Evolutionary conservation across 2,113 vertebrate genomes (phyloP), one percentile per base, ranked within the genome.

Genomic region (Tamias sibiricus): DNA sequence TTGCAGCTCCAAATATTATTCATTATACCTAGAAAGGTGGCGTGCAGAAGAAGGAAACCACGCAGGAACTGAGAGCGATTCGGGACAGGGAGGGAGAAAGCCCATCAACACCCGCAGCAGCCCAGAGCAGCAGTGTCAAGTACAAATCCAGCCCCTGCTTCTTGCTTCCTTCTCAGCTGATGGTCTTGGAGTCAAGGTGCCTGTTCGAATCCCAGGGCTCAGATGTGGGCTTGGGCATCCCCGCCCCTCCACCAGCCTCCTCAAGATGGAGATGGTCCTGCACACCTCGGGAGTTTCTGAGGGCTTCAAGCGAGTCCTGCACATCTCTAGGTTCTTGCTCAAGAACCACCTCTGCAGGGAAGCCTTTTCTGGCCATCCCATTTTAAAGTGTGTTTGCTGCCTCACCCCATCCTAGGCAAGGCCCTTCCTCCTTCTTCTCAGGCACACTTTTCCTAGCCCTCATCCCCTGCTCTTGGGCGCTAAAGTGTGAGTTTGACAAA

Each of bases 1-100:
- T 97, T 98, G 97, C 57, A 96, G 94, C 82, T 97, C 97, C 97
- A 91, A 98, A 97, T 91, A 96, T 97, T 95, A 97, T 98, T 97
- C 95, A 97, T 97, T 92, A 86, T 11, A 1, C 80, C 94, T 92
- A 93, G 95, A 93, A 64, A 94, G 83, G 35, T n/a, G 32, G 71
- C 11, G 5, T 87, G 87, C n/a, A 69, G 83, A 94, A 92, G 62
- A 95, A 96, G 93, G 95, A 92, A 95, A 69, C 40, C 37, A 28
- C 0, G 5, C 13, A 4, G 72, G 85, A 95, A 95, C 19, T 10
- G 30, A 81, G 68, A 52, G 30, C 94, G 87, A 95, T 87, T 92
- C 75, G 93, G 66, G 42, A 85, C 17, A 66, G 37, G 47, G 26
- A 37, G 4, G 75, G 44, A 87, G 80, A 83, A 68, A 91, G 75